Conservation (phyloP, 1,140 invertebrate species). For the Gonatopus flavifemur region DNA sequence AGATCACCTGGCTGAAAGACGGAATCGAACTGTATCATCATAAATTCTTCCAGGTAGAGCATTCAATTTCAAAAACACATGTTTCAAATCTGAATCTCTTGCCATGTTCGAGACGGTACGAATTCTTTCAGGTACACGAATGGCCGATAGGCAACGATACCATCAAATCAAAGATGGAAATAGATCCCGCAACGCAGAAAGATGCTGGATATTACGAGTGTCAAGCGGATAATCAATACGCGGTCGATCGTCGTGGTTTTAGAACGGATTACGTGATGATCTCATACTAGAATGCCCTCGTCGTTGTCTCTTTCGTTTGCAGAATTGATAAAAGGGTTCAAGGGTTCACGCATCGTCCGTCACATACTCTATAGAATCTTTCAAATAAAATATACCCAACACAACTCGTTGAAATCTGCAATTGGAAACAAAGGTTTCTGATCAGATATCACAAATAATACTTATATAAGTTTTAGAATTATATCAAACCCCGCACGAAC, state of each 20-base stretch:
- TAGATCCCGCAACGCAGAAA: constrained; percentile 88
- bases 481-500: too few species aligned
- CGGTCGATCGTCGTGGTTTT: constrained; percentile 71
- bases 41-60: constrained; percentile 82
- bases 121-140: constrained; percentile 74
- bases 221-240: constrained; percentile 76
- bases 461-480: too few species aligned
- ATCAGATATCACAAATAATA: too few species aligned
- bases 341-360: too few species aligned
- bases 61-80: background rate
- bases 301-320: too few species aligned
- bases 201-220: constrained; percentile 74
- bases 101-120: constrained; percentile 1
- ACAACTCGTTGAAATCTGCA: too few species aligned
- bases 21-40: constrained; percentile 87
- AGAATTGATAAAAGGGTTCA: too few species aligned
- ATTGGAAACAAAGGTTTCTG: too few species aligned
- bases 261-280: constrained; percentile 72
- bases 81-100: background rate
- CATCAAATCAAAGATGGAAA: constrained; percentile 89
- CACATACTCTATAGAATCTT: too few species aligned
- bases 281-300: constrained; percentile 65
- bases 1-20: constrained; percentile 92
- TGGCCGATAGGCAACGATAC: constrained; percentile 80
- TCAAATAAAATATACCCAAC: too few species aligned